Base-by-base conservation (phyloP, 2,888 invertebrate species). In the Hyposoter didymator region DNA sequence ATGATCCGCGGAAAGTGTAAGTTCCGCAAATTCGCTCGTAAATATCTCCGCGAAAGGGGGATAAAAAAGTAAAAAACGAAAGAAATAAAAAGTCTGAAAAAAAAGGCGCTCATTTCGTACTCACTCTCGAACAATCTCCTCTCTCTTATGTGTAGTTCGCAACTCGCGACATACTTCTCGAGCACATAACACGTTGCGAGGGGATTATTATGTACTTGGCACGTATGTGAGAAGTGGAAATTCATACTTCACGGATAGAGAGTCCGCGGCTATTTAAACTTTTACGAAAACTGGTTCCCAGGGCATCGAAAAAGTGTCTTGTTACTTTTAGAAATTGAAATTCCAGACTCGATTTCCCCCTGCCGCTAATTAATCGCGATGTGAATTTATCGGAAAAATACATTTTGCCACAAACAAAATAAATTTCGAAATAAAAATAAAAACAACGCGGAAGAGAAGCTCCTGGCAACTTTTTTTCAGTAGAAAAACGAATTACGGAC, bases 1-100 rank as follows among this genome's bases (percentile, higher is more conserved):
- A 76, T 75, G 75, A 76, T 82, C 69, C 49, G 75, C 75, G 73
- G 75, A 82, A 75, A 75, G 69, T 82, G 78, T 52, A 78, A 78
- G 78, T 78, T 22, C 39, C 22, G 49, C 17, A 52, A 55, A 69
- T 55, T 78, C 43, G 78, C 78, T 67, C 67, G 78, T 78, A 69
- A 78, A 78, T 49, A 55, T 45, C 28, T 17, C 7, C 59, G 14
- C 8, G 5, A 6, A 22, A 22, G 55, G 10, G 22, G 55, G 5
- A 12, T 0, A 22, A 22, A 47, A 8, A 49, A 45, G 45, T 22
- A 35, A 49, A 49, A 70, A 70, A 45, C 1, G 1, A 5, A 5
- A 14, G 0, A 66, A 62, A 52, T 52, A 78, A 47, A 74, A 45
- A 28, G 35, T 4, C 35, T 6, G 10, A 0, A 10, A 39, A 10